A percentile compares a stretch with the other conserved stretches of the same genome.
Evolutionary conservation across 2,888 invertebrate species (phyloP).

Genomic region (Tholera decimalis): DNA sequence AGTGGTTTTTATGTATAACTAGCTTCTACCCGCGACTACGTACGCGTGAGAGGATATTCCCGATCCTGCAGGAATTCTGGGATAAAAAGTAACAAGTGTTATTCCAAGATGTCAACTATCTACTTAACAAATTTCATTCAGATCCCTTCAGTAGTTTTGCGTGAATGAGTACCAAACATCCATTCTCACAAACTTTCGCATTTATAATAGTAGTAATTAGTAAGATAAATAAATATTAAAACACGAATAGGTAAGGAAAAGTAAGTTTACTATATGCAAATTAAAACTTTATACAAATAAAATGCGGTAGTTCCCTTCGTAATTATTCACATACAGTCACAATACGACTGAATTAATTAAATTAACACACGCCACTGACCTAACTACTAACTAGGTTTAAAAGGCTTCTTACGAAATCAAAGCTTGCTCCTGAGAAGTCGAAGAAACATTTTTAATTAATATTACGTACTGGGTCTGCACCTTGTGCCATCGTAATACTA

Average conservation of each 20-base stretch:
- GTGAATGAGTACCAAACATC: no score
- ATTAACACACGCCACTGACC: conserved; percentile 71
- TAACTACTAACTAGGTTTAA: conserved; percentile 68
- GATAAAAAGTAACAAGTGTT: no score
- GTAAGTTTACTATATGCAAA: conserved; percentile 16
- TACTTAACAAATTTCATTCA: no score
- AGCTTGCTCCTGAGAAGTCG: conserved; percentile 60
- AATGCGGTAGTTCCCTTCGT: conserved; percentile 27
- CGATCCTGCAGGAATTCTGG: no score
- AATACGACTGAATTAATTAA: conserved; percentile 72
- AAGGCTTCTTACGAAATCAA: conserved; percentile 75
- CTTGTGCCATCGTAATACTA: conserved; percentile 45
- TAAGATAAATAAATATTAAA: no score
- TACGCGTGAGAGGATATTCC: no score
- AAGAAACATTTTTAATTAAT: conserved; percentile 75
- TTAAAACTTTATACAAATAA: conserved; percentile 22
- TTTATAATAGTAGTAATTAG: no score
- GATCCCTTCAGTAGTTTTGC: no score
- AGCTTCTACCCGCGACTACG: no score
- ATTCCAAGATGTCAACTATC: no score
- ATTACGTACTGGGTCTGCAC: conserved; percentile 45
- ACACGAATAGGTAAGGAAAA: neutral
- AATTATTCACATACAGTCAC: conserved; percentile 40
- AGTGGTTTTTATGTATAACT: no score
- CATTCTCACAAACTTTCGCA: no score